Evolutionary conservation across 2,797 vertebrate species (phyloP).

Genomic region (Myotis findleyi): DNA sequence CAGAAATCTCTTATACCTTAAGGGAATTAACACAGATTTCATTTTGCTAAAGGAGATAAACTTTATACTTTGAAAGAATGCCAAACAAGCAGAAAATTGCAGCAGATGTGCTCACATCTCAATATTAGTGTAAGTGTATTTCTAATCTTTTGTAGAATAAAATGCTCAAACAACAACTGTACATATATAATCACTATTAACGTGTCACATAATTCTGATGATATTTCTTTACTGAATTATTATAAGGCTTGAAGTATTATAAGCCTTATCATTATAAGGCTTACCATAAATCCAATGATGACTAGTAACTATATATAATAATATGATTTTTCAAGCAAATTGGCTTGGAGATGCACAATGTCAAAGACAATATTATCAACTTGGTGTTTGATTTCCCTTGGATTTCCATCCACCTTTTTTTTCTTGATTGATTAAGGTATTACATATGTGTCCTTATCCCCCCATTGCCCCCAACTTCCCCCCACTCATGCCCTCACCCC

Average conservation of each 20-base stretch:
- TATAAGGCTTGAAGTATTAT: not conserved
- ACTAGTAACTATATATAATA: not conserved
- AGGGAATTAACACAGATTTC: conserved; percentile 78
- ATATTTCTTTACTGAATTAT: conserved; percentile 9
- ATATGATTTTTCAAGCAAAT: not conserved
- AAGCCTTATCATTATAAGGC: no score
- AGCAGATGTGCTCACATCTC: conserved; percentile 77
- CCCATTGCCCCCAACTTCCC: no score
- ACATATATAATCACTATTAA: not conserved
- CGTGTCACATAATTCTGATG: not conserved
- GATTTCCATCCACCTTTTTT: not conserved
- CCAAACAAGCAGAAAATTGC: conserved; percentile 72
- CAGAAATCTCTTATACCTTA: conserved; percentile 80
- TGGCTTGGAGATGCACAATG: not conserved
- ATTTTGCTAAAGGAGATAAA: conserved; percentile 79
- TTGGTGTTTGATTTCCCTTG: not conserved
- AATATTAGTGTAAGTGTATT: conserved; percentile 64
- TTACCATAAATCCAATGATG: not conserved
- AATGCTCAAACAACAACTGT: not conserved
- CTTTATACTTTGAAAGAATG: conserved; percentile 79
- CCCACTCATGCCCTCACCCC: no score
- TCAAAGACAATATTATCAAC: not conserved
- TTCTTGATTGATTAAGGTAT: no score
- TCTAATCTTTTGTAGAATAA: conserved; percentile 47
- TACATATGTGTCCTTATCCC: no score